These are phyloP conservation scores for Lepidurus couesii DNA, from an alignment of 1,140 invertebrate genomes.

Conservation along the genomic window DNA sequence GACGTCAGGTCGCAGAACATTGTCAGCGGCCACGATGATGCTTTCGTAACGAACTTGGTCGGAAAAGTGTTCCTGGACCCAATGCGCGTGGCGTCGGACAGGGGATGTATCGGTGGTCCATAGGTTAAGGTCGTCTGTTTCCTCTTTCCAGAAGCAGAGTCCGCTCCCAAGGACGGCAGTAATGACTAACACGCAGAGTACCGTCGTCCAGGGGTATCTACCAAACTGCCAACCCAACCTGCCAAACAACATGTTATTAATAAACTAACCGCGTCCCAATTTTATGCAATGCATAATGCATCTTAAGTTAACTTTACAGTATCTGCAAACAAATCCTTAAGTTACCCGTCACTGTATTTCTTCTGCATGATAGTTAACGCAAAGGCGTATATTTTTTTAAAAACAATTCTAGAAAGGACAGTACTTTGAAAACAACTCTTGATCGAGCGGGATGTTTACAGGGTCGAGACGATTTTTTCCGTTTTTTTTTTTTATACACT, in stretches of 20 bases:
- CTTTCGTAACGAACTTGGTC: slow-evolving; percentile 47
- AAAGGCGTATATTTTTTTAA: too few relatives aligned
- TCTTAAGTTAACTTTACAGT: too few relatives aligned
- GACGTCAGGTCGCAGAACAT: slow-evolving; percentile 46
- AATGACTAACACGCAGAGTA: slow-evolving; percentile 39
- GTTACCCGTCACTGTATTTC: too few relatives aligned
- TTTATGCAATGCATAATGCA: too few relatives aligned
- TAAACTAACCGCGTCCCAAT: neutral
- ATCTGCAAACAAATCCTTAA: too few relatives aligned
- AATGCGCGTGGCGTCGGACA: slow-evolving; percentile 43
- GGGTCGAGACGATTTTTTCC: neutral
- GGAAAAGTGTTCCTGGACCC: slow-evolving; percentile 46
- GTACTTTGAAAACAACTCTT: neutral
- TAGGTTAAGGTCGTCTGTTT: slow-evolving; percentile 36
- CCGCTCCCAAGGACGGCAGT: slow-evolving; percentile 34
- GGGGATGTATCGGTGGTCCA: slow-evolving; percentile 37
- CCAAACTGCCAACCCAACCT: slow-evolving; percentile 45
- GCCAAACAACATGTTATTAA: slow-evolving; percentile 26
- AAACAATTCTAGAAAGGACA: neutral
- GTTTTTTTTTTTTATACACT: neutral
- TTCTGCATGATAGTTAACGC: too few relatives aligned
- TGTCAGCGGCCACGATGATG: slow-evolving; percentile 48
- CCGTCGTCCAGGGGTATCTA: slow-evolving; percentile 44
- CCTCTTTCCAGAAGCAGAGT: slow-evolving; percentile 37
- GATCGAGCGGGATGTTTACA: neutral